Base-by-base conservation (phyloP, 2,113 vertebrate genomes). In the Urocolius indicus region DNA sequence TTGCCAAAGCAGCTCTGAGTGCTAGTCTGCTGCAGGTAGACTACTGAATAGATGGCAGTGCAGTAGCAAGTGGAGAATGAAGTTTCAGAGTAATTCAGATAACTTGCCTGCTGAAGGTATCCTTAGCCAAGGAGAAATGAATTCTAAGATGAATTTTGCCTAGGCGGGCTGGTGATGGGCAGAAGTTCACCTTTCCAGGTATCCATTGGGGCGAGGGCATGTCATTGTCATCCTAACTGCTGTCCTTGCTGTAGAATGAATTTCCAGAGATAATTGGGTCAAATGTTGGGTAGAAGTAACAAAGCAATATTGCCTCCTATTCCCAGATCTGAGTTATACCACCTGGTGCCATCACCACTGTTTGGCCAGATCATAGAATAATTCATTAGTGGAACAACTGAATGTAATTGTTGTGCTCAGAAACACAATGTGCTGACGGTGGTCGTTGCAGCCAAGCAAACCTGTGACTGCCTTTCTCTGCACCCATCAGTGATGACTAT, bases 131-230 rank as follows among this genome's bases (percentile, higher is more conserved):
- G 48, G 48, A 63, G 11, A 36, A 24, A 30, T n/a, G 30, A 30
- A 30, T 11, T 62, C 11, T 5, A 24, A 41, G 34, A 13, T 10
- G 38, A 52, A 36, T 52, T 63, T 19, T 51, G 59, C 22, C 26
- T 43, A 30, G 16, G 67, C 41, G 48, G 81, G 58, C 27, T 58
- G 59, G 9, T 43, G 36, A 13, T 78, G n/a, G 49, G 43, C 21
- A 52, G n/a, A 29, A 5, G 45, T 30, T 58, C 32, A 13, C 27
- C 38, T 23, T 38, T 34, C 18, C 38, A 43, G 52, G 49, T 9
- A 32, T 45, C 43, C 4, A 1, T 1, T 2, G 41, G 43, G 26
- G 9, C 0, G 1, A 63, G 36, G 18, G 10, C 38, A 15, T 0
- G 1, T 38, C 3, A 5, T 21, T 17, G 21, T 27, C 2, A 10